Conservation (phyloP, 2,888 invertebrate genomes). For the Lordiphosa andalusiaca region DNA sequence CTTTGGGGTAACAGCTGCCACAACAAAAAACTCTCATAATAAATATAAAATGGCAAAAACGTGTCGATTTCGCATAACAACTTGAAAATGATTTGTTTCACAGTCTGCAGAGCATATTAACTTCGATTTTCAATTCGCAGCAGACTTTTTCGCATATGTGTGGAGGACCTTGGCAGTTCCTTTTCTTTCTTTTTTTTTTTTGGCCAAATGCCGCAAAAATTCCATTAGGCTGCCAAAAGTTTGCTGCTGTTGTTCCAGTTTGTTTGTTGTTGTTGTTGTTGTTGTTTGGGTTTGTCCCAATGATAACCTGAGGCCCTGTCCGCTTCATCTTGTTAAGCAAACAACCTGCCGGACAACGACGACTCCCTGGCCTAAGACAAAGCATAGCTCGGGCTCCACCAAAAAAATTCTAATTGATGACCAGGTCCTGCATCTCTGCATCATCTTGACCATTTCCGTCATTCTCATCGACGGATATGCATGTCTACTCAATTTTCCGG, state of each 20-base stretch:
- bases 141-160: constrained; percentile 37
- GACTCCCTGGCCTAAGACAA: constrained; percentile 68
- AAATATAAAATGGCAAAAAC: constrained; percentile 78
- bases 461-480: constrained; percentile 56
- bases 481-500: constrained; percentile 76
- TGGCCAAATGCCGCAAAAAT: constrained; percentile 50
- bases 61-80: constrained; percentile 77
- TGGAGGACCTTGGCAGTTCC: constrained; percentile 36
- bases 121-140: constrained; percentile 67
- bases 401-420: constrained; percentile 56
- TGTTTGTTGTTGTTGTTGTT: constrained; percentile 31
- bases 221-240: constrained; percentile 71
- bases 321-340: constrained; percentile 76
- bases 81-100: constrained; percentile 78
- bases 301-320: constrained; percentile 68
- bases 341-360: constrained; percentile 54
- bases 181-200: constrained; percentile 63
- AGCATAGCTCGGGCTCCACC: constrained; percentile 35
- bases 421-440: constrained; percentile 35
- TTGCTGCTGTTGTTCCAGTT: constrained; percentile 30
- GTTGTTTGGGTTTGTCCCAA: constrained; percentile 56
- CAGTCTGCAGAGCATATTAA: constrained; percentile 76
- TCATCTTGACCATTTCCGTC: constrained; percentile 73
- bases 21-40: constrained; percentile 56
- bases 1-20: constrained; percentile 61